phyloP scores from a whole-genome alignment of 2,113 vertebrate genomes.

The Cyrtonyx montezumae region DNA sequence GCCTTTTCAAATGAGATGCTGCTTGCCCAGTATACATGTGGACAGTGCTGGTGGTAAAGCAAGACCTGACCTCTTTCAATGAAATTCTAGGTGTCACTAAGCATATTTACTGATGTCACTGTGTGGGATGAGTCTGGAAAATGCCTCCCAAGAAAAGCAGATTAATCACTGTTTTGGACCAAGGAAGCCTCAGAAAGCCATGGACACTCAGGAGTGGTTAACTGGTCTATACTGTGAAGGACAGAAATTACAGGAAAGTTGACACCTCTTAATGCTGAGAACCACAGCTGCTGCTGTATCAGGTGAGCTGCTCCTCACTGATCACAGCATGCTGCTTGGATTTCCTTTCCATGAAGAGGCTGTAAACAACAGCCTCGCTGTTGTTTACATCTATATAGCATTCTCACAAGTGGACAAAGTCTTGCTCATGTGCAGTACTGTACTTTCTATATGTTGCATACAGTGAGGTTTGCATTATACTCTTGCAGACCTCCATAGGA shows the following conservation, averaged over 20 bases:
- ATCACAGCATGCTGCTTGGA: neutral
- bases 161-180: neutral
- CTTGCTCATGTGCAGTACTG: neutral
- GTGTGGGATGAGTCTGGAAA: neutral
- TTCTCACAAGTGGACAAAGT: neutral
- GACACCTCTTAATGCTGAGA: neutral
- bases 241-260: neutral
- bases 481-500: neutral
- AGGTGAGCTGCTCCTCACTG: rapidly evolving
- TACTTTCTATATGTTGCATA: neutral
- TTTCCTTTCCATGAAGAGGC: neutral
- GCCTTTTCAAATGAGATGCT: neutral
- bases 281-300: neutral
- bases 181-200: neutral
- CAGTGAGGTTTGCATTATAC: rapidly evolving
- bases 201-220: neutral
- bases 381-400: neutral
- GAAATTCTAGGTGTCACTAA: neutral
- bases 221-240: neutral
- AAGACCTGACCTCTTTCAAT: neutral
- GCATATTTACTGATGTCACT: neutral
- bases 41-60: neutral
- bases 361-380: neutral
- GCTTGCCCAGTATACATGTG: neutral
- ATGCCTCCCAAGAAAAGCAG: neutral